Conservation (phyloP, 2,797 vertebrate species). For the Pagetopsis macropterus region DNA sequence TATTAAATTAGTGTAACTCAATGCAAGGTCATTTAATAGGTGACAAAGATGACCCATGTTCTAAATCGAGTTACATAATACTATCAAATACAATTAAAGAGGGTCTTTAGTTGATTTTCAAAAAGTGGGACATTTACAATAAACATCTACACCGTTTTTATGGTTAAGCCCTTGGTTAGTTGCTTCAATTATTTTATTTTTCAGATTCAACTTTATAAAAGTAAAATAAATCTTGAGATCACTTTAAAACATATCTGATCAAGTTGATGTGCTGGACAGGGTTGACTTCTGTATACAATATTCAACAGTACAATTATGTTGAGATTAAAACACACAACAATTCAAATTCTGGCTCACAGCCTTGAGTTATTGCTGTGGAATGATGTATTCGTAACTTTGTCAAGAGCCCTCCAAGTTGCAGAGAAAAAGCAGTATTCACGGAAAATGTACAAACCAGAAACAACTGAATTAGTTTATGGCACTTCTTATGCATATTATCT, state of each 20-base stretch:
- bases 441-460: constrained; percentile 6
- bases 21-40: neutral
- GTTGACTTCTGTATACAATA: constrained; percentile 7
- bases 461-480: constrained; percentile 2
- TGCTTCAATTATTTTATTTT: neutral
- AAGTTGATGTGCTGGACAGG: constrained; percentile 2
- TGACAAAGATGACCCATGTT: neutral
- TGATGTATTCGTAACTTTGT: constrained; percentile 11
- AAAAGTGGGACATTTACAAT: neutral
- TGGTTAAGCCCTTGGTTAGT: constrained; percentile 22
- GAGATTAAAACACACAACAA: neutral
- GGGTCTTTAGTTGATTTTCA: neutral
- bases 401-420: constrained; percentile 19
- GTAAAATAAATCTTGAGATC: constrained; percentile 18
- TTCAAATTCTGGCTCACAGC: constrained; percentile 12
- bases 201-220: constrained; percentile 26
- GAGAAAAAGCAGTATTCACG: constrained; percentile 15
- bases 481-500: constrained; percentile 20
- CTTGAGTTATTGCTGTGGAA: constrained; percentile 25
- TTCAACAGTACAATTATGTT: constrained; percentile 22
- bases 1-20: neutral
- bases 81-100: neutral
- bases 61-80: neutral
- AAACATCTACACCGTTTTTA: constrained; percentile 14
- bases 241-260: neutral